phyloP scores from a whole-genome alignment of 2,113 vertebrate genomes.

The Sprattus sprattus region DNA sequence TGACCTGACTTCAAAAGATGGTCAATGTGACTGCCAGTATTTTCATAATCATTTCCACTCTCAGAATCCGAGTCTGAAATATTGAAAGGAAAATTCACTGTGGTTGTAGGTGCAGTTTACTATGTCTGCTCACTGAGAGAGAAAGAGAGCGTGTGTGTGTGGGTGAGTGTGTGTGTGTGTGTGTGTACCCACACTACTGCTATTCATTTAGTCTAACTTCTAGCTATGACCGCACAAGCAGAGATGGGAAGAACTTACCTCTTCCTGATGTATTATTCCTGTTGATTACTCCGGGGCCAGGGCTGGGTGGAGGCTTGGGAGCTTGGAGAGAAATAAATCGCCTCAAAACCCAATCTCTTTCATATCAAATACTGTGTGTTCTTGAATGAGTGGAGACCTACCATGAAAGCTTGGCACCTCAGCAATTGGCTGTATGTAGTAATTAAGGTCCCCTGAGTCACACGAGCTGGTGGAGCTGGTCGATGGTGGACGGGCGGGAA shows the following conservation, averaged over 20 bases:
- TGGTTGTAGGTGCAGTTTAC: not conserved
- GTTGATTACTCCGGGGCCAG: not conserved
- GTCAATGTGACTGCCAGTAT: not conserved
- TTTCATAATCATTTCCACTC: not conserved
- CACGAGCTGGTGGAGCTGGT: constrained; percentile 23
- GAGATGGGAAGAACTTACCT: not conserved
- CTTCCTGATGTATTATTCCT: not conserved
- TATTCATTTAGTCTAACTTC: not conserved
- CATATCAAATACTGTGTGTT: not conserved
- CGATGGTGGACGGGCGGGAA: not conserved
- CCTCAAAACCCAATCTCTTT: not conserved
- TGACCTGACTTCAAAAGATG: not conserved
- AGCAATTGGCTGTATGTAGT: constrained; percentile 16
- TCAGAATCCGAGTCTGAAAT: not conserved
- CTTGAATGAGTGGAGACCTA: constrained; percentile 1
- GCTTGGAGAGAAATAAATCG: not conserved
- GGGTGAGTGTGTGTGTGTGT: not conserved
- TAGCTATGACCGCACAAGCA: not conserved
- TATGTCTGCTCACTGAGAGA: not conserved
- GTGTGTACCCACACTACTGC: not conserved
- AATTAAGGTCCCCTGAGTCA: constrained; percentile 43
- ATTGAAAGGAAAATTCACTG: not conserved
- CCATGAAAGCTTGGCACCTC: not conserved
- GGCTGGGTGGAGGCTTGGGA: not conserved
- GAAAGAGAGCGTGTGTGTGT: not conserved